These are phyloP conservation scores for Notolepis coatsorum DNA, from an alignment of 2,797 vertebrate genomes.

Conservation along the genomic window DNA sequence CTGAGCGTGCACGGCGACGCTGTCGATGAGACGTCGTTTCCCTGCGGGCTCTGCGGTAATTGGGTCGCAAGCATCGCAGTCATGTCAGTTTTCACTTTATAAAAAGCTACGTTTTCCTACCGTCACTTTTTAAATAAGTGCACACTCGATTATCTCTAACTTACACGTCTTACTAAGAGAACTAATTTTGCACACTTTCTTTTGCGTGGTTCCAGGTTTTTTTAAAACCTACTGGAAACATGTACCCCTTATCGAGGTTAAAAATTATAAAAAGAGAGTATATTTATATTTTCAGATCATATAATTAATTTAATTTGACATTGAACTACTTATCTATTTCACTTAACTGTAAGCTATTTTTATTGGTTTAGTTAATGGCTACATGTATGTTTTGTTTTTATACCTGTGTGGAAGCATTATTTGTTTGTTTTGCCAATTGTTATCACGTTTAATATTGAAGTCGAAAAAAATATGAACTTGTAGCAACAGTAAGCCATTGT, in stretches of 20 bases:
- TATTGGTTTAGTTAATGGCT: conserved; percentile 49
- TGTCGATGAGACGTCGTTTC: conserved; percentile 58
- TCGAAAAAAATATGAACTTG: conserved; percentile 20
- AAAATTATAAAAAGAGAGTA: conserved; percentile 47
- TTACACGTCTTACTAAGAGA: conserved; percentile 59
- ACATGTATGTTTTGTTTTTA: conserved; percentile 35
- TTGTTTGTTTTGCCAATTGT: conserved; percentile 47
- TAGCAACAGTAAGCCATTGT: conserved; percentile 54
- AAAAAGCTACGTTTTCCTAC: conserved; percentile 54
- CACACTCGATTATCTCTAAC: conserved; percentile 70
- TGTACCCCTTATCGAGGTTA: conserved; percentile 62
- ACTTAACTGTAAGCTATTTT: conserved; percentile 52
- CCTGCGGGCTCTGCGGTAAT: conserved; percentile 51
- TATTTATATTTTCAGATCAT: conserved; percentile 77
- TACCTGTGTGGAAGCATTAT: conserved; percentile 26
- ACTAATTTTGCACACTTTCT: conserved; percentile 74
- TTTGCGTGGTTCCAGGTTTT: conserved; percentile 66
- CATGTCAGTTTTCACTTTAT: conserved; percentile 50
- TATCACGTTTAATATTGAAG: conserved; percentile 23
- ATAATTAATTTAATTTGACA: conserved; percentile 73
- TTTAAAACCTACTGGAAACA: conserved; percentile 60
- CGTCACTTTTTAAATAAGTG: conserved; percentile 63
- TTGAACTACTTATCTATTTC: conserved; percentile 67
- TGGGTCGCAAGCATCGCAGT: conserved; percentile 46
- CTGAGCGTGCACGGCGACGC: conserved; percentile 77